Conservation (phyloP, 2,797 vertebrate species). For the Sparus aurata region DNA sequence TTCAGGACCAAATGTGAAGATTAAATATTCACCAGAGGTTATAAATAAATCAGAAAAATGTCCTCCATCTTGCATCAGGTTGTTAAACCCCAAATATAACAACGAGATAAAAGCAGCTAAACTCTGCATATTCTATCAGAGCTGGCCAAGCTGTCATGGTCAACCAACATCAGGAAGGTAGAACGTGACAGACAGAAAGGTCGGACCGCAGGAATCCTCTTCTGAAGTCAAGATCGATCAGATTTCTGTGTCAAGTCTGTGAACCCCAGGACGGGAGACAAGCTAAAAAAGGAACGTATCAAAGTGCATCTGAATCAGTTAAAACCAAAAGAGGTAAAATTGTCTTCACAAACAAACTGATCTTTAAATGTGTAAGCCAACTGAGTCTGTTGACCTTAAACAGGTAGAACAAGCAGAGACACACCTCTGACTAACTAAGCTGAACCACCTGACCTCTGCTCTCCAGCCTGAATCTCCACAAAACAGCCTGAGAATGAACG, state of each 20-base stretch:
- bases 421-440: neutral
- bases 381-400: neutral
- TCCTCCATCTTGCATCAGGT: conserved; percentile 50
- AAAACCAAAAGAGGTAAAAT: neutral
- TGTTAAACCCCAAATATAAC: conserved; percentile 17
- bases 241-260: neutral
- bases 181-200: conserved; percentile 12
- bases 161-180: neutral
- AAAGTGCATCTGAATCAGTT: neutral
- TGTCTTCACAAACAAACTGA: neutral
- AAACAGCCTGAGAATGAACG: conserved; percentile 17
- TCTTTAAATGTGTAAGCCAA: neutral
- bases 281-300: neutral
- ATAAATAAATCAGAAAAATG: conserved; percentile 54
- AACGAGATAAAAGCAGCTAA: conserved; percentile 33
- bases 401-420: conserved; percentile 11
- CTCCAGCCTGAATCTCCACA: conserved; percentile 7
- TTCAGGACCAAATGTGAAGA: conserved; percentile 12
- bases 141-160: neutral
- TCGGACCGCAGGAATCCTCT: conserved; percentile 10
- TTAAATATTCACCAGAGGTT: conserved; percentile 44
- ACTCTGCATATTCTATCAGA: conserved; percentile 6
- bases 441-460: neutral
- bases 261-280: neutral
- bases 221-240: conserved; percentile 23